These are phyloP conservation scores for Callyntrura guangdongensis DNA, from an alignment of 2,888 invertebrate genomes.

Conservation along the genomic window DNA sequence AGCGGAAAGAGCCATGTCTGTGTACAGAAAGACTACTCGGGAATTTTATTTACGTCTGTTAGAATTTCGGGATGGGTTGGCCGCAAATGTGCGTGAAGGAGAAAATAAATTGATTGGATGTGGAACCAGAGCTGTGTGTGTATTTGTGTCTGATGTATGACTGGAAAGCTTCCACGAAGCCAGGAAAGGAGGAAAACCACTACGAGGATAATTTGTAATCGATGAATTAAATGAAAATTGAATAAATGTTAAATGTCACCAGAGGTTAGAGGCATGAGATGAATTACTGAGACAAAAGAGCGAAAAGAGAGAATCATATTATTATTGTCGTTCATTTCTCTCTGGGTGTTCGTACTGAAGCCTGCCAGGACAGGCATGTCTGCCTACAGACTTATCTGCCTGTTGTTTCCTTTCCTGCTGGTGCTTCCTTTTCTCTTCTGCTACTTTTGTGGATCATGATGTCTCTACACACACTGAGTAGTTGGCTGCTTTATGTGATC, in stretches of 20 bases:
- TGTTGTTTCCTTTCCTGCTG: slow-evolving; percentile 9
- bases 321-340: slow-evolving; percentile 41
- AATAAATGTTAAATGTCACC: slow-evolving; percentile 81
- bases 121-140: not conserved
- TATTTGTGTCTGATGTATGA: too few species aligned
- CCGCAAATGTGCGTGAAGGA: slow-evolving; percentile 58
- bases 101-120: slow-evolving; percentile 70
- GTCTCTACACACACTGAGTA: not conserved
- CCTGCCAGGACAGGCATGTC: too few species aligned
- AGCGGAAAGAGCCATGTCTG: too few species aligned
- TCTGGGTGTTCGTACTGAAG: slow-evolving; percentile 15
- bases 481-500: slow-evolving; percentile 24
- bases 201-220: slow-evolving; percentile 74
- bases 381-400: not conserved
- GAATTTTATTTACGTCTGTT: slow-evolving; percentile 29
- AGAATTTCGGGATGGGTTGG: slow-evolving; percentile 47
- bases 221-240: slow-evolving; percentile 81
- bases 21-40: too few species aligned
- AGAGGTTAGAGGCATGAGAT: slow-evolving; percentile 76
- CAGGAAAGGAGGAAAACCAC: slow-evolving; percentile 50
- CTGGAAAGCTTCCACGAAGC: too few species aligned
- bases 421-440: too few species aligned
- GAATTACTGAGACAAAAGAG: slow-evolving; percentile 61
- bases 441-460: too few species aligned
- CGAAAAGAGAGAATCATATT: slow-evolving; percentile 46